These are phyloP conservation scores for Podarcis cretensis DNA, from an alignment of 2,113 vertebrate species.

Conservation along the genomic window DNA sequence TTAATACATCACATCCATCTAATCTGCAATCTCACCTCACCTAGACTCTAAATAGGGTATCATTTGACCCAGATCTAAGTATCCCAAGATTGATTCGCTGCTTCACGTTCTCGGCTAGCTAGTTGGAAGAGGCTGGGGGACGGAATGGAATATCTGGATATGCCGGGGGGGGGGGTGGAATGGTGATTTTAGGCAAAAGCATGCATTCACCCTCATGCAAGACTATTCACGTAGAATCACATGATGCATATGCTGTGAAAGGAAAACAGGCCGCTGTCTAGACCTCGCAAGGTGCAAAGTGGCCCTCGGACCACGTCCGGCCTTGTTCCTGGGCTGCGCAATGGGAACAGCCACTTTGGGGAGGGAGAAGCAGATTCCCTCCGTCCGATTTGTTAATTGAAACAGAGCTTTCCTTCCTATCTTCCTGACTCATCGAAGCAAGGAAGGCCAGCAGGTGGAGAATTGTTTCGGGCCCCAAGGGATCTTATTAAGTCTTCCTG, in stretches of 20 bases:
- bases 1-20: not conserved
- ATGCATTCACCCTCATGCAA: not conserved
- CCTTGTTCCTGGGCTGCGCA: too few relatives aligned
- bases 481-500: constrained; percentile 21
- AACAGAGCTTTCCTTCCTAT: not conserved
- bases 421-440: not conserved
- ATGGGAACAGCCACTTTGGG: not conserved
- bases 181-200: not conserved
- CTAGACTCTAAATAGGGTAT: not conserved
- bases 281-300: not conserved
- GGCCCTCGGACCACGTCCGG: not conserved
- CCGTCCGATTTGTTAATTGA: not conserved
- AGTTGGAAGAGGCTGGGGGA: rapidly evolving
- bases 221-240: not conserved
- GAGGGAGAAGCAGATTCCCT: not conserved
- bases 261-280: not conserved
- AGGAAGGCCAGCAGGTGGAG: constrained; percentile 6
- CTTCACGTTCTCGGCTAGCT: not conserved
- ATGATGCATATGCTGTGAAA: not conserved
- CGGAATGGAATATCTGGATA: too few relatives aligned
- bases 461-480: not conserved
- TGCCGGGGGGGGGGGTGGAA: rapidly evolving
- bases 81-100: not conserved
- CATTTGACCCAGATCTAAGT: not conserved
- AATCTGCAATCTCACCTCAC: not conserved